A percentile compares a stretch with the other conserved stretches of the same genome.
Conservation (phyloP, 2,888 invertebrate species). For the Trisateles emortualis region DNA sequence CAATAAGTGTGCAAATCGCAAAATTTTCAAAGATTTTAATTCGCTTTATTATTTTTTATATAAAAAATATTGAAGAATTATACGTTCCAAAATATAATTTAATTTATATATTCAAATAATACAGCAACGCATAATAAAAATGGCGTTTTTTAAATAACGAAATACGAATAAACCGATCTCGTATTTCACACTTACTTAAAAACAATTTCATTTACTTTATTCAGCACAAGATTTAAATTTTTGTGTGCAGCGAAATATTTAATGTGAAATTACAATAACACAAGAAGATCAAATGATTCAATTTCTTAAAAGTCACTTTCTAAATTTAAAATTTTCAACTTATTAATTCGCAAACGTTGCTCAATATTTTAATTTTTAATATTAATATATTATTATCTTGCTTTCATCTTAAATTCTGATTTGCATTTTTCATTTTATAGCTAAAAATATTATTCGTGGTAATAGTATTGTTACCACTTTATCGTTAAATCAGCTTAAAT, state of each 20-base stretch:
- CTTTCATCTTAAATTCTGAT: slow-evolving; percentile 3
- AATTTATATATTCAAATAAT: neutral
- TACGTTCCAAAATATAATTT: neutral
- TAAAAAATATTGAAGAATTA: too few species aligned
- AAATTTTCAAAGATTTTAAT: too few species aligned
- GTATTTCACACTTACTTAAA: neutral
- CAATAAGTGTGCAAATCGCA: too few species aligned
- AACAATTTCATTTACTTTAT: neutral
- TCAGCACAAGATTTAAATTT: neutral
- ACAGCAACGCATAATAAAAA: neutral
- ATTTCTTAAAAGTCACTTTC: neutral
- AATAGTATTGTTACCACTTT: neutral
- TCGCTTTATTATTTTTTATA: too few species aligned
- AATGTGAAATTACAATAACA: neutral
- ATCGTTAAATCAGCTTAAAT: too few species aligned
- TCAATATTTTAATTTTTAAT: neutral
- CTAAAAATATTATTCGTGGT: neutral
- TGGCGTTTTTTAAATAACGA: neutral
- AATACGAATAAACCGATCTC: neutral
- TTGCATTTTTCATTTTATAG: neutral
- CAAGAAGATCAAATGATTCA: neutral
- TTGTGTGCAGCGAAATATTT: neutral
- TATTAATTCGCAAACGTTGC: neutral
- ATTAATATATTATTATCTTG: neutral
- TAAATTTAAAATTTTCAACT: neutral